These are phyloP conservation scores for Orthonevra nobilis DNA, from an alignment of 2,888 invertebrate species.

Conservation along the genomic window DNA sequence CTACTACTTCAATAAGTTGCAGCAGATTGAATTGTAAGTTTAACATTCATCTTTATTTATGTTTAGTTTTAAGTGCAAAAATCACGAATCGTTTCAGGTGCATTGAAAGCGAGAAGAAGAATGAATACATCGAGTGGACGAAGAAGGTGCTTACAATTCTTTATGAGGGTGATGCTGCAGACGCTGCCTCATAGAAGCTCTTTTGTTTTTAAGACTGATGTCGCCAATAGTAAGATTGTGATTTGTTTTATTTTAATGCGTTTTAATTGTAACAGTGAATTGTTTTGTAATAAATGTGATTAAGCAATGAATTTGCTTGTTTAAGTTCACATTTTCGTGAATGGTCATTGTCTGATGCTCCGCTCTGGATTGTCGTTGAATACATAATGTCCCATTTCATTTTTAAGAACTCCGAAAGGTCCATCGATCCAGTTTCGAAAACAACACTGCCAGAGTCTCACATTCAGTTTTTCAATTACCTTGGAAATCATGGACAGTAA, in stretches of 20 bases:
- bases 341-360: too few relatives aligned
- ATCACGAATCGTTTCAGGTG: constrained; percentile 44
- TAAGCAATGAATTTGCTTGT: not conserved
- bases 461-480: too few relatives aligned
- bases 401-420: too few relatives aligned
- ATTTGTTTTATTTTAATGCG: constrained; percentile 19
- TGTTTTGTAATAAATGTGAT: constrained; percentile 21
- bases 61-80: too few relatives aligned
- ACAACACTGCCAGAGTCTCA: too few relatives aligned
- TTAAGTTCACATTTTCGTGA: too few relatives aligned
- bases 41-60: not conserved
- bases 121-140: constrained; percentile 72
- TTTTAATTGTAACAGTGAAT: constrained; percentile 15
- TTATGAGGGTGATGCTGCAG: constrained; percentile 64
- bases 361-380: too few relatives aligned
- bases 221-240: not conserved
- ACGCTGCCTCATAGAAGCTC: too few relatives aligned
- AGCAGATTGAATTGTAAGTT: constrained; percentile 74
- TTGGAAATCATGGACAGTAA: too few relatives aligned
- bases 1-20: constrained; percentile 74
- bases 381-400: too few relatives aligned
- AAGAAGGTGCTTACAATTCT: constrained; percentile 73
- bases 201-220: not conserved
- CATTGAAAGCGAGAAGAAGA: constrained; percentile 68
- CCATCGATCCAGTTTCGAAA: too few relatives aligned